Evolutionary conservation across 2,888 invertebrate genomes (phyloP).

Genomic region (Sphaerophoria taeniata): DNA sequence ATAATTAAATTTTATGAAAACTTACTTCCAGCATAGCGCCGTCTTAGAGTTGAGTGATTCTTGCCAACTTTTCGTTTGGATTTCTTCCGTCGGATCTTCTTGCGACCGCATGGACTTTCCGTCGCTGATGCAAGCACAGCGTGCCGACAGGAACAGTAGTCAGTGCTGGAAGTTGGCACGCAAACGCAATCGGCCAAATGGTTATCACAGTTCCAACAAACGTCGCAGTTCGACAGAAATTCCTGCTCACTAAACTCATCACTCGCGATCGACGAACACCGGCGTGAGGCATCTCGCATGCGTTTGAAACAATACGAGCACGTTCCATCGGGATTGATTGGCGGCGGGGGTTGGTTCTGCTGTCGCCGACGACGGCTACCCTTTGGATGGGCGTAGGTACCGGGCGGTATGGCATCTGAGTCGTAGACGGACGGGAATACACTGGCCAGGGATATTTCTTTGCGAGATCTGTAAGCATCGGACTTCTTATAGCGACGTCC

Average conservation of each 20-base stretch:
- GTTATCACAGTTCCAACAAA: constrained; percentile 77
- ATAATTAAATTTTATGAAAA: constrained; percentile 53
- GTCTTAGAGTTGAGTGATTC: constrained; percentile 77
- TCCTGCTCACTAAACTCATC: constrained; percentile 77
- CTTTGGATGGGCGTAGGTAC: constrained; percentile 21
- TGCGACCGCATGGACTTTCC: constrained; percentile 61
- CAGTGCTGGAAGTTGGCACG: constrained; percentile 30
- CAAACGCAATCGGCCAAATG: constrained; percentile 76
- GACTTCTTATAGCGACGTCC: constrained; percentile 71
- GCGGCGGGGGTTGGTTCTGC: constrained; percentile 22
- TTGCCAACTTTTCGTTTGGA: constrained; percentile 76
- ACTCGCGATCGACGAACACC: constrained; percentile 75
- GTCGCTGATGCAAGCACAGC: constrained; percentile 25
- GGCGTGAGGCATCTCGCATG: constrained; percentile 48
- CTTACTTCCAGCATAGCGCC: constrained; percentile 75
- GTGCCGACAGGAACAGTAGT: constrained; percentile 63
- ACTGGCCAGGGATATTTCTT: constrained; percentile 75
- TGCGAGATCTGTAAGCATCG: constrained; percentile 65
- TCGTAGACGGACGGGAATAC: constrained; percentile 75
- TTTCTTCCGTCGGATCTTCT: constrained; percentile 76
- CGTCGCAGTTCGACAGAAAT: constrained; percentile 76
- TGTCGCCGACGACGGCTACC: constrained; percentile 49
- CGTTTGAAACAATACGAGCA: constrained; percentile 73
- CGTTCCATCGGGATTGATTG: constrained; percentile 65
- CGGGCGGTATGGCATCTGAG: constrained; percentile 35